Base-by-base conservation (phyloP, 2,797 vertebrate genomes). In the Trematomus bernacchii region DNA sequence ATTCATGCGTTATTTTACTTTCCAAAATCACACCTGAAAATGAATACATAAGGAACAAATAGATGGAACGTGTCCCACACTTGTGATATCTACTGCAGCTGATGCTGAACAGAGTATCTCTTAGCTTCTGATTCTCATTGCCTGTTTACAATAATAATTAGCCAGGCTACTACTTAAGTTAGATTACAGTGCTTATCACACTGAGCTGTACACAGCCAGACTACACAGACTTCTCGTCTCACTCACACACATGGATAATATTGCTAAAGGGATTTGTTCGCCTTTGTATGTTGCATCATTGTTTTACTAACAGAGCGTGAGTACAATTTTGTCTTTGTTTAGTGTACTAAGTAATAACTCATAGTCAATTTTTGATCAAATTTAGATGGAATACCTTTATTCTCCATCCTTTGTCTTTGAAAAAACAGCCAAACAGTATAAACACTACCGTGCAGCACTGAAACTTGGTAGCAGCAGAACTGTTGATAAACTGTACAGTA, bases 381-480 rank as follows among this genome's bases (percentile, higher is more conserved):
- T 47, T 18, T 16, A 55, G 23, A 23, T 60, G 15, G n/a, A 44
- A 13, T 5, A 5, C 27, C 33, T 42, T 21, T 18, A 18, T 42
- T 40, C 33, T 59, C 48, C 30, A 14, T 42, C 55, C 21, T 47
- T 44, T 61, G n/a, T 40, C 12, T 53, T 18, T 23, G 33, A 23
- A n/a, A n/a, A 6, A 61, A 37, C 33, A 37, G 33, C 33, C 33
- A 37, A 37, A 37, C 33, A 1, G 33, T 33, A 8, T 33, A 33
- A 33, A 33, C 33, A 33, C 33, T 59, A 64, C 30, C 40, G 37
- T 54, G 27, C 19, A 66, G 57, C 48, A 62, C 50, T 47, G 54
- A 23, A 16, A 44, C 42, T 79, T 81, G 76, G 80, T 64, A 71
- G 72, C 50, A 65, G 51, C 57, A 57, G 59, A 61, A 62, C 58